These are phyloP conservation scores for Myotis planiceps DNA, from an alignment of 2,797 vertebrate genomes.

Conservation along the genomic window DNA sequence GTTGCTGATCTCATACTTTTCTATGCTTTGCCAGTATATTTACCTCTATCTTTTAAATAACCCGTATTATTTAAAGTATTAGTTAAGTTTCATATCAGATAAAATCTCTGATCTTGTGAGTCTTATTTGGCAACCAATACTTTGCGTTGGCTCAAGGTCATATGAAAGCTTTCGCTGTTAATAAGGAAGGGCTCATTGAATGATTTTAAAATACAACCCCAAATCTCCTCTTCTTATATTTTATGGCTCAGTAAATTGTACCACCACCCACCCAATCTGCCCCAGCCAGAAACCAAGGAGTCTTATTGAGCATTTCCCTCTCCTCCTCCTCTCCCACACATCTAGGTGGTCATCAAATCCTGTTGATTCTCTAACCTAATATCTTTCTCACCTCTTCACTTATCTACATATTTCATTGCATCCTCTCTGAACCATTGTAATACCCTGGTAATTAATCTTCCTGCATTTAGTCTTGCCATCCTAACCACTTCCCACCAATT, in stretches of 20 bases:
- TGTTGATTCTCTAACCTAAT: neutral
- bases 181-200: neutral
- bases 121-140: neutral
- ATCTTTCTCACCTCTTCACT: neutral
- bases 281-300: neutral
- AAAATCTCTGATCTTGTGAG: neutral
- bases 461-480: neutral
- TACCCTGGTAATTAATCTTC: neutral
- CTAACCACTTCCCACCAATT: neutral
- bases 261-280: neutral
- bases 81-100: neutral
- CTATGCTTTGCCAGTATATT: neutral
- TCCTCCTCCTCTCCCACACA: neutral
- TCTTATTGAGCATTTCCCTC: neutral
- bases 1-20: neutral
- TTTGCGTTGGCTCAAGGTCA: neutral
- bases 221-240: neutral
- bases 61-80: neutral
- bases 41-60: conserved; percentile 8
- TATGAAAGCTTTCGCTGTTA: neutral
- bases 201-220: neutral
- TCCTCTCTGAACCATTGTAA: neutral
- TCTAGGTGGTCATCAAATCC: neutral
- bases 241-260: neutral
- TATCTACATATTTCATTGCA: neutral